phyloP scores from a whole-genome alignment of 2,113 vertebrate species.

The Ceratotherium simum region DNA sequence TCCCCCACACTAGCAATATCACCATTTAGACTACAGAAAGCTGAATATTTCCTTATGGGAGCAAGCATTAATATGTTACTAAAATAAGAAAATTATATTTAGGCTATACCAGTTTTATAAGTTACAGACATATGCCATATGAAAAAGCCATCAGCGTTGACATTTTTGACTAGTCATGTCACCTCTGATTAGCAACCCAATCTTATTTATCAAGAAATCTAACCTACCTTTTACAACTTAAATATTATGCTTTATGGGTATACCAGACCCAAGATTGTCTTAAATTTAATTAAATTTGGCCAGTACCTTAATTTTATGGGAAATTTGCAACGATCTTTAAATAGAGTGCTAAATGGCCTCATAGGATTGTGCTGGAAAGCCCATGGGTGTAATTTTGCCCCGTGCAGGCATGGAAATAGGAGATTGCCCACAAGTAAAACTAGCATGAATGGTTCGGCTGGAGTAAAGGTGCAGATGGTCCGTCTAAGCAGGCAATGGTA shows the following conservation, averaged over 20 bases:
- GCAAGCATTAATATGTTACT: not conserved
- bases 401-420: not conserved
- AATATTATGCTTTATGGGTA: not conserved
- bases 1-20: not conserved
- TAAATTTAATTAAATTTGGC: constrained; percentile 4
- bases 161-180: not conserved
- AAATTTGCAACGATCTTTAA: not conserved
- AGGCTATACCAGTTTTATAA: not conserved
- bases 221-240: not conserved
- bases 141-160: too few species aligned
- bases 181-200: not conserved
- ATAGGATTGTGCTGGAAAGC: not conserved
- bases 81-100: not conserved
- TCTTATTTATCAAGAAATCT: not conserved
- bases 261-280: not conserved
- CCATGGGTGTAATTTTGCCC: not conserved
- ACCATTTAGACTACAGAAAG: not conserved
- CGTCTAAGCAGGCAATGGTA: not conserved
- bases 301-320: not conserved
- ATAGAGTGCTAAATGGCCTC: not conserved
- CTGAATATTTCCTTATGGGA: not conserved
- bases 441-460: not conserved
- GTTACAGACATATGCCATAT: not conserved
- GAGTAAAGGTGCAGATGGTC: not conserved
- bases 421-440: not conserved